These are phyloP conservation scores for Bolborhynchus lineola DNA, from an alignment of 2,113 vertebrate genomes.

Conservation along the genomic window DNA sequence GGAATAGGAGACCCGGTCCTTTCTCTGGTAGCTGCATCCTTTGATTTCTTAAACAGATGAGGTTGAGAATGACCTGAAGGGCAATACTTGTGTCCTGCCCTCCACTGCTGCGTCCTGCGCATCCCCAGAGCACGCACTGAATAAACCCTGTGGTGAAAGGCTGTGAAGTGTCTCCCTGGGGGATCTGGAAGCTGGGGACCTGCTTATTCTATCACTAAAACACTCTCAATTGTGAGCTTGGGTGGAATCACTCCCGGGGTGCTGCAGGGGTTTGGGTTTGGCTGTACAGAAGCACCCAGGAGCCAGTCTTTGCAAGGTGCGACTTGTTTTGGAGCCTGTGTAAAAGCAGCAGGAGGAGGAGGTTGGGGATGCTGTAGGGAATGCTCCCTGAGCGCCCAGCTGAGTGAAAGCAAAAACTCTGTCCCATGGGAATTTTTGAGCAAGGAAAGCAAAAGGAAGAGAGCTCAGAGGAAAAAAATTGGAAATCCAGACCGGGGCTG, in stretches of 20 bases:
- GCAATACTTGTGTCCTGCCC: background rate
- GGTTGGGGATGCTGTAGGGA: background rate
- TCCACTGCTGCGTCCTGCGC: background rate
- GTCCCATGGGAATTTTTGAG: background rate
- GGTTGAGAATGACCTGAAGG: background rate
- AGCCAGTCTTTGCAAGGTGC: background rate
- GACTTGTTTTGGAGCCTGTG: background rate
- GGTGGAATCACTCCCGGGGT: background rate
- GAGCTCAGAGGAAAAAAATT: background rate
- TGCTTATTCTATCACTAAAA: background rate
- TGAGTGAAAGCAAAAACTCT: background rate
- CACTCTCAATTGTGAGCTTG: background rate
- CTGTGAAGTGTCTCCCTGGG: background rate
- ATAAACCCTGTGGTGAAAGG: constrained; percentile 51
- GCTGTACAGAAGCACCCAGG: background rate
- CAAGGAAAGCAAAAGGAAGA: background rate
- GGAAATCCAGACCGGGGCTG: background rate
- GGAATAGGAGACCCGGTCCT: background rate
- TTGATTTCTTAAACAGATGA: background rate
- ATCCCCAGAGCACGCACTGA: constrained; percentile 22
- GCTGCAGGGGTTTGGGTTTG: background rate
- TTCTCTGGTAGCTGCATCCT: background rate
- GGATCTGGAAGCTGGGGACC: background rate
- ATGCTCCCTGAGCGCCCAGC: background rate
- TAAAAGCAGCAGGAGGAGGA: background rate